Conservation (phyloP, 2,888 invertebrate species). For the Dyspetes luteomarginatus region DNA sequence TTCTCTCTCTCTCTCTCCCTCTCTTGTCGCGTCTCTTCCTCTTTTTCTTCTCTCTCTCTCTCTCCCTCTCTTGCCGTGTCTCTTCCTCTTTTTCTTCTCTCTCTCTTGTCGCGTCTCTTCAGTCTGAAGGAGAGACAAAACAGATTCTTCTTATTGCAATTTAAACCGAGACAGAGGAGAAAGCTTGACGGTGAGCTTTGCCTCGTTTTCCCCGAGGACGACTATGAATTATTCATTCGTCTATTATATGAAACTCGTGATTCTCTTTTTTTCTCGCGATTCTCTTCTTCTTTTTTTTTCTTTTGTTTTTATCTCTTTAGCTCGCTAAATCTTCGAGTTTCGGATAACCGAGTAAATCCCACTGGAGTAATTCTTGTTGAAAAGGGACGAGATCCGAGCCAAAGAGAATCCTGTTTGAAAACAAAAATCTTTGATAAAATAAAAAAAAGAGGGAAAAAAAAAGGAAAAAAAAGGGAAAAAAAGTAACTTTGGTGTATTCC, state of each 20-base stretch:
- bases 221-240: slow-evolving; percentile 60
- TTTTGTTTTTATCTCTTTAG: background rate
- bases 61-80: too few species aligned
- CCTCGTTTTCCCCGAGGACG: slow-evolving; percentile 17
- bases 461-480: background rate
- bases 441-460: too few species aligned
- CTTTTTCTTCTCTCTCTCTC: too few species aligned
- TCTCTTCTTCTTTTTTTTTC: too few species aligned
- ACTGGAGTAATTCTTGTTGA: slow-evolving; percentile 20
- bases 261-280: slow-evolving; percentile 26
- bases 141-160: background rate
- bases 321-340: slow-evolving; percentile 6
- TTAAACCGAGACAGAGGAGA: slow-evolving; percentile 30
- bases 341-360: slow-evolving; percentile 34
- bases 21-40: too few species aligned
- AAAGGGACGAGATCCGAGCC: background rate
- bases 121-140: too few species aligned
- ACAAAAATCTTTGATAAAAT: slow-evolving; percentile 31
- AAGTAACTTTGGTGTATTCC: background rate
- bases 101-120: too few species aligned
- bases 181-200: slow-evolving; percentile 4
- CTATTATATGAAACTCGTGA: slow-evolving; percentile 45
- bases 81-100: too few species aligned
- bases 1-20: too few species aligned
- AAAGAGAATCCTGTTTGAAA: slow-evolving; percentile 30